A percentile compares a stretch with the other conserved stretches of the same genome.
Conservation (phyloP, 2,113 vertebrate species). For the Scophthalmus maximus region DNA sequence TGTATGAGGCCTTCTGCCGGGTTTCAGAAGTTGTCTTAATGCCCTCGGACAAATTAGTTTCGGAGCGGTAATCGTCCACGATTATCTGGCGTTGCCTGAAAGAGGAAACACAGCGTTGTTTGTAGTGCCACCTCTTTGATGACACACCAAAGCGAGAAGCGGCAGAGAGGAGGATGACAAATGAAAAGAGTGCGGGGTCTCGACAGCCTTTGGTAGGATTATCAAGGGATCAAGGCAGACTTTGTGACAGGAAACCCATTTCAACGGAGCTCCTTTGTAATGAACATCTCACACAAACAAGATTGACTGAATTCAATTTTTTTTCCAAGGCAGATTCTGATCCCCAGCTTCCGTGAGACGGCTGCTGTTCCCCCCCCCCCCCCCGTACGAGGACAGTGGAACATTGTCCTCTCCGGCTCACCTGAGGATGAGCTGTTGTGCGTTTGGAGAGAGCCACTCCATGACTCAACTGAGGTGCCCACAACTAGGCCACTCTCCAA, state of each 20-base stretch:
- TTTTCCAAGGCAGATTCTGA: background rate
- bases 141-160: slow-evolving; percentile 56
- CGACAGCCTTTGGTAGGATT: slow-evolving; percentile 59
- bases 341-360: no score
- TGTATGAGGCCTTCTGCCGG: slow-evolving; percentile 37
- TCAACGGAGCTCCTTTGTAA: slow-evolving; percentile 16
- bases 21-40: slow-evolving; percentile 34
- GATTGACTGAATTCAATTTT: no score
- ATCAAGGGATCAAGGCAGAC: slow-evolving; percentile 54
- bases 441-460: slow-evolving; percentile 45
- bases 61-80: slow-evolving; percentile 51
- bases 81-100: slow-evolving; percentile 60
- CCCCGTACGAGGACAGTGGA: no score
- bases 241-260: slow-evolving; percentile 57
- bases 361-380: no score
- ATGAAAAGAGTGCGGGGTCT: slow-evolving; percentile 56
- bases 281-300: slow-evolving; percentile 16
- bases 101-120: slow-evolving; percentile 40
- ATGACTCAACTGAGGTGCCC: slow-evolving; percentile 50
- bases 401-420: slow-evolving; percentile 25
- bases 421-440: slow-evolving; percentile 49
- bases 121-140: slow-evolving; percentile 65
- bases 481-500: slow-evolving; percentile 56
- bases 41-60: slow-evolving; percentile 50
- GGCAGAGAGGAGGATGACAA: slow-evolving; percentile 42